Percentiles rank a stretch among this genome's conserved stretches.
These are phyloP conservation scores for Hemaris fuciformis DNA, from an alignment of 2,888 invertebrate species.

Conservation along the genomic window DNA sequence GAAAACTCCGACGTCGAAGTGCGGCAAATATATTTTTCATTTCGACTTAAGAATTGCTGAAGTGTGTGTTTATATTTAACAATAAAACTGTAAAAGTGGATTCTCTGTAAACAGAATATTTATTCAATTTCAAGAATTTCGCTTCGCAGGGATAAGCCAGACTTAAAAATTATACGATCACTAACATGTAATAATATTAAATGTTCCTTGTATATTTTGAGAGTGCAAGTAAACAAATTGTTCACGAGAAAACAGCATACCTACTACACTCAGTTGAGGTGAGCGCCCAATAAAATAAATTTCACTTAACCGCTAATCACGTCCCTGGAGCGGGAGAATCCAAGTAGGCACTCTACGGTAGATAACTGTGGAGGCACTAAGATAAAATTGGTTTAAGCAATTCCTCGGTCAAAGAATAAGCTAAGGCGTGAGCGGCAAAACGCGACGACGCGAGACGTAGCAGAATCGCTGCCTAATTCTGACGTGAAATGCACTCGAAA, in stretches of 20 bases:
- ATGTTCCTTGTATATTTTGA: conserved; percentile 34
- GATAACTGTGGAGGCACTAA: conserved; percentile 67
- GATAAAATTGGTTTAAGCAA: conserved; percentile 73
- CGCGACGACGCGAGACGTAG: conserved; percentile 26
- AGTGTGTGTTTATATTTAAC: conserved; percentile 61
- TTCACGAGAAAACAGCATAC: conserved; percentile 54
- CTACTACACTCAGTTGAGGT: conserved; percentile 40
- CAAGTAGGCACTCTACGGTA: conserved; percentile 46
- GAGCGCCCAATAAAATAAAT: conserved; percentile 63
- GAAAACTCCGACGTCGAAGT: conserved; percentile 51
- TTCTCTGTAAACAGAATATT: conserved; percentile 42
- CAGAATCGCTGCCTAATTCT: conserved; percentile 48
- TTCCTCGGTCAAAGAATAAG: conserved; percentile 52
- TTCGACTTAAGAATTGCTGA: conserved; percentile 55
- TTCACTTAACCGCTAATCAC: conserved; percentile 70
- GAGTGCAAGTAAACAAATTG: conserved; percentile 50
- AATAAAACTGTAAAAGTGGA: conserved; percentile 41
- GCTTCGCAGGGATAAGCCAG: too few species aligned
- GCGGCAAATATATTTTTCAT: conserved; percentile 54
- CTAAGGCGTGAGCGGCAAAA: conserved; percentile 31
- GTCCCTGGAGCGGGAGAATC: conserved; percentile 50
- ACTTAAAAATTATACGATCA: too few species aligned
- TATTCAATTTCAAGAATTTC: conserved; percentile 20
- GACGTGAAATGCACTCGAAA: conserved; percentile 62
- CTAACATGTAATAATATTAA: too few species aligned